Conservation (phyloP, 2,113 vertebrate species). For the Nycticorax nycticorax region DNA sequence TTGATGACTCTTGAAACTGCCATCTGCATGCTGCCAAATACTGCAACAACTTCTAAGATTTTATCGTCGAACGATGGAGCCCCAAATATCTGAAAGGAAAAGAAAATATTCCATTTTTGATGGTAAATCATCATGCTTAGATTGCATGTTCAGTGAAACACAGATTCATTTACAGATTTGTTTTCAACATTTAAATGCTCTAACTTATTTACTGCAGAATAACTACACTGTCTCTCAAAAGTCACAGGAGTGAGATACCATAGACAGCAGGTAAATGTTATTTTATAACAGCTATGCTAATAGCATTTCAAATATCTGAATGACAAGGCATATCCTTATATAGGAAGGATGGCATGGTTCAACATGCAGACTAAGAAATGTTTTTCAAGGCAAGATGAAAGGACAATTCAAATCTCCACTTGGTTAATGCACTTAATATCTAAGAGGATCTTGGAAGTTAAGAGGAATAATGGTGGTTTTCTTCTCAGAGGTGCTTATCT, state of each 20-base stretch:
- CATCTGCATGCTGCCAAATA: constrained; percentile 99
- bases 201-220: not conserved
- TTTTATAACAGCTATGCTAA: not conserved
- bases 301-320: not conserved
- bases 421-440: not conserved
- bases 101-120: not conserved
- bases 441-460: not conserved
- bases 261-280: not conserved
- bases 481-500: not conserved
- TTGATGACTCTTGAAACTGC: constrained; percentile 97
- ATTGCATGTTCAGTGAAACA: not conserved
- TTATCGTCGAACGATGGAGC: constrained; percentile 97
- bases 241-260: not conserved
- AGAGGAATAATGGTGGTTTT: not conserved
- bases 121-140: not conserved
- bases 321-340: not conserved
- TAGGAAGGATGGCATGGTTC: not conserved
- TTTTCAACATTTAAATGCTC: not conserved
- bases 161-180: not conserved
- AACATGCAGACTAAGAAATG: not conserved
- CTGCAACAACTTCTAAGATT: constrained; percentile 94
- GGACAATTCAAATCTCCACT: not conserved
- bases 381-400: not conserved
- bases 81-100: constrained; percentile 88
- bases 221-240: not conserved